phyloP scores from a whole-genome alignment of 2,113 vertebrate species.

The Oncorhynchus clarkii region DNA sequence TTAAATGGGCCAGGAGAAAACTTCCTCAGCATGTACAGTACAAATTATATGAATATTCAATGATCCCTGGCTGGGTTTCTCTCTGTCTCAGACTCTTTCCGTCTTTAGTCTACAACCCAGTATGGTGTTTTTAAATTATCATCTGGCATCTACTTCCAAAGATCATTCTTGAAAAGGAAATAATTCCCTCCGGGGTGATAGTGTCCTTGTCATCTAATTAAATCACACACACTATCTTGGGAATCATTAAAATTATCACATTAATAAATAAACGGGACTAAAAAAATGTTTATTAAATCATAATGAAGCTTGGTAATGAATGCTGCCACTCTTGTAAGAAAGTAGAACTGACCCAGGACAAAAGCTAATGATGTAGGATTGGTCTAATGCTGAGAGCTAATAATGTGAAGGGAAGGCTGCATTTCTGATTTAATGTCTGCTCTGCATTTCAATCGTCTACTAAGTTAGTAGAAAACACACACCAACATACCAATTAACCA shows the following conservation, averaged over 20 bases:
- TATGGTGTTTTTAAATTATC: slow-evolving; percentile 2
- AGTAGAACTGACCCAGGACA: background rate
- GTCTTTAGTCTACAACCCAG: slow-evolving; percentile 29
- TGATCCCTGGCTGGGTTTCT: slow-evolving; percentile 19
- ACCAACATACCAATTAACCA: too few relatives aligned
- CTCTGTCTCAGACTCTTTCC: too few relatives aligned
- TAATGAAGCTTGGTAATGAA: background rate
- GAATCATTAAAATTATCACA: slow-evolving; percentile 39
- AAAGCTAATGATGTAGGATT: background rate
- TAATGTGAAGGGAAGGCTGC: background rate
- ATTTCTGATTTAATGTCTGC: background rate
- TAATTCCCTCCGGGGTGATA: slow-evolving; percentile 21
- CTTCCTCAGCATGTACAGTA: slow-evolving; percentile 42
- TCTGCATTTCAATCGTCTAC: background rate
- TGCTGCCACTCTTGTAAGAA: background rate
- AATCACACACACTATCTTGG: slow-evolving; percentile 39
- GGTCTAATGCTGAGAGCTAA: background rate
- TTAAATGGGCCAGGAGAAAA: slow-evolving; percentile 57
- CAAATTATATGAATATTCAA: slow-evolving; percentile 37
- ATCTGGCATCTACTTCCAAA: slow-evolving; percentile 22
- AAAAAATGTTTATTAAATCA: background rate
- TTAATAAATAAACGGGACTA: slow-evolving; percentile 11
- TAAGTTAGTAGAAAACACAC: too few relatives aligned
- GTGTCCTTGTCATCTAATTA: slow-evolving; percentile 25
- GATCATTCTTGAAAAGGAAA: slow-evolving; percentile 11